Percentiles rank a stretch among this genome's conserved stretches.
Evolutionary conservation across 35 echinoderm and acorn worm genomes (phyloP).

Genomic region (Holothuria glaberrima): DNA sequence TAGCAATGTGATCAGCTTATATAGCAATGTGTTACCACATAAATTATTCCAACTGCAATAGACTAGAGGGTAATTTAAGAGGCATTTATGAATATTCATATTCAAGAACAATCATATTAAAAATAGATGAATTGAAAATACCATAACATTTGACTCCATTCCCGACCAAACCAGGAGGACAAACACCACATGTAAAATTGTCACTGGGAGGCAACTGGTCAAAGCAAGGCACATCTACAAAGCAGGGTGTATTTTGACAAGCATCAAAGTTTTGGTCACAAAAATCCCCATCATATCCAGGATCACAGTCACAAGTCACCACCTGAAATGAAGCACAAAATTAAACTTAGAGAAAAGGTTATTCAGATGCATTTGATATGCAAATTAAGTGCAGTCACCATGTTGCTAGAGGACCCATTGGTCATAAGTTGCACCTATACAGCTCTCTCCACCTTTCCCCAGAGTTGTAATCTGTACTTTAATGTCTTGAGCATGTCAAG

Average conservation of each 20-base stretch:
- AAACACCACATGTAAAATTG: conserved; percentile 62
- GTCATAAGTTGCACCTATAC: no score
- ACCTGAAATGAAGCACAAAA: conserved; percentile 62
- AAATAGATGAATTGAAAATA: no score
- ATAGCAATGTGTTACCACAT: no score
- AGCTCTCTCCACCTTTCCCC: no score
- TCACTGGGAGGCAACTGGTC: conserved; percentile 65
- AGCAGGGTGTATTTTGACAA: conserved; percentile 80
- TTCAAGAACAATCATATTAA: no score
- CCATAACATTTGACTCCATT: conserved; percentile 90
- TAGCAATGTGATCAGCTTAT: no score
- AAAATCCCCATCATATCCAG: conserved; percentile 63
- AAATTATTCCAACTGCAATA: no score
- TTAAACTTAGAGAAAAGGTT: background rate
- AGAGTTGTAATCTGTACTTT: no score
- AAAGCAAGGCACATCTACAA: conserved; percentile 70
- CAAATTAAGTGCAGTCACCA: background rate
- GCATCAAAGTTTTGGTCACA: conserved; percentile 76
- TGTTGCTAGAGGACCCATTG: no score
- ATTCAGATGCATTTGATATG: background rate
- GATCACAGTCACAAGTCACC: conserved; percentile 68
- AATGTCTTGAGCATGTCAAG: no score
- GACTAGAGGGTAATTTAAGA: no score
- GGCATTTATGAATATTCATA: no score
- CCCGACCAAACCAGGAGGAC: conserved; percentile 71